Evolutionary conservation across 2,797 vertebrate species (phyloP).

Genomic region (Liasis olivaceus): DNA sequence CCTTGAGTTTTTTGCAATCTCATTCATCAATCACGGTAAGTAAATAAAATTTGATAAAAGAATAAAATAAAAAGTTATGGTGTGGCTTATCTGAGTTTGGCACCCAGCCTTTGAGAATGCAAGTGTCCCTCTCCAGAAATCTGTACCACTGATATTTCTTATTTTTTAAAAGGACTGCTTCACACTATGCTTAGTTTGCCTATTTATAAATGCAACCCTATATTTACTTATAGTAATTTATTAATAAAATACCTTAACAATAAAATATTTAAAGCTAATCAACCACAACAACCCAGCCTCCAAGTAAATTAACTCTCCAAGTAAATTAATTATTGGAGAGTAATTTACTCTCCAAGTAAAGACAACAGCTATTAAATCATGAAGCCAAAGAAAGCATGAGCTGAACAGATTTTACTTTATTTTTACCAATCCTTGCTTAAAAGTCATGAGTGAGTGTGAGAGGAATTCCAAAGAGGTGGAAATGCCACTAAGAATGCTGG

Average conservation of each 20-base stretch:
- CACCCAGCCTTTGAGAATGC: background rate
- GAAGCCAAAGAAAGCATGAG: background rate
- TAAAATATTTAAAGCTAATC: background rate
- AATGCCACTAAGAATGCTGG: background rate
- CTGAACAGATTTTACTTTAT: background rate
- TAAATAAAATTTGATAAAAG: too few species aligned
- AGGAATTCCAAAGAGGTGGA: background rate
- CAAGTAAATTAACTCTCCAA: background rate
- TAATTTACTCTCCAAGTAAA: too few species aligned
- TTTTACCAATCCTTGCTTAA: background rate
- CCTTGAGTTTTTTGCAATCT: too few species aligned
- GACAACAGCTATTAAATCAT: background rate
- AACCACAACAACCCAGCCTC: background rate
- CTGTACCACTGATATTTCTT: background rate
- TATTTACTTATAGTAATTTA: background rate
- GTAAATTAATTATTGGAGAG: too few species aligned
- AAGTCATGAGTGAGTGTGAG: background rate
- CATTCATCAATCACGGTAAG: too few species aligned
- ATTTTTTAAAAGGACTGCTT: background rate
- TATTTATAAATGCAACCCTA: too few species aligned
- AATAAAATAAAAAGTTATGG: too few species aligned
- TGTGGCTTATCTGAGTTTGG: background rate
- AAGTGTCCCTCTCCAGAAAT: background rate
- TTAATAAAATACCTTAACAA: background rate
- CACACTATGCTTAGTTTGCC: background rate